Evolutionary conservation across 2,888 invertebrate genomes (phyloP).

Genomic region (Lypha dubia): DNA sequence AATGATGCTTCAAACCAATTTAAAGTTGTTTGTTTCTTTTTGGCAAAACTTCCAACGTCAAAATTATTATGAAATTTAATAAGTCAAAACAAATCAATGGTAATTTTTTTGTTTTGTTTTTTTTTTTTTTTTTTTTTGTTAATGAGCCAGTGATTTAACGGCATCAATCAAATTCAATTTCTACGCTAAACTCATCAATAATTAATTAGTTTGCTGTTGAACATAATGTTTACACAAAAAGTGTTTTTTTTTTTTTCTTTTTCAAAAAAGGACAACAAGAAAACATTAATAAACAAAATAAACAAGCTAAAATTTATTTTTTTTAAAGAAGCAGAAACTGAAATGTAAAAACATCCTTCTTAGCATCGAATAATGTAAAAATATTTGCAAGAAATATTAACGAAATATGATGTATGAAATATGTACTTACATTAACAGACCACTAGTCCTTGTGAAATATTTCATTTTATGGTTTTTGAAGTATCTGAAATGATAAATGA

Average conservation of each 20-base stretch:
- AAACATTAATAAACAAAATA: background rate
- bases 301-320: conserved; percentile 30
- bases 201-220: conserved; percentile 31
- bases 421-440: background rate
- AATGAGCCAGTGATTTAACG: conserved; percentile 58
- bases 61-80: background rate
- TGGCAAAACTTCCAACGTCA: background rate
- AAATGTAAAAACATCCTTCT: background rate
- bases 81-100: conserved; percentile 51
- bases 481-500: conserved; percentile 3
- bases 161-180: conserved; percentile 62
- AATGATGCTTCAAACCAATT: conserved; percentile 40
- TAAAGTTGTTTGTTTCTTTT: conserved; percentile 4
- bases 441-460: background rate
- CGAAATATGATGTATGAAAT: background rate
- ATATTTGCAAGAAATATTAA: background rate
- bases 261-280: background rate
- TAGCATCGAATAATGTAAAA: background rate
- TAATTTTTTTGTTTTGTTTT: too few species aligned
- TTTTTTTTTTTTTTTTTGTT: too few species aligned
- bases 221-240: background rate
- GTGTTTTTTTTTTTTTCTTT: too few species aligned
- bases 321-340: background rate
- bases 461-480: background rate
- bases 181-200: conserved; percentile 42